Base-by-base conservation (phyloP, 1,140 invertebrate genomes). In the Macrosteles quadrilineatus region DNA sequence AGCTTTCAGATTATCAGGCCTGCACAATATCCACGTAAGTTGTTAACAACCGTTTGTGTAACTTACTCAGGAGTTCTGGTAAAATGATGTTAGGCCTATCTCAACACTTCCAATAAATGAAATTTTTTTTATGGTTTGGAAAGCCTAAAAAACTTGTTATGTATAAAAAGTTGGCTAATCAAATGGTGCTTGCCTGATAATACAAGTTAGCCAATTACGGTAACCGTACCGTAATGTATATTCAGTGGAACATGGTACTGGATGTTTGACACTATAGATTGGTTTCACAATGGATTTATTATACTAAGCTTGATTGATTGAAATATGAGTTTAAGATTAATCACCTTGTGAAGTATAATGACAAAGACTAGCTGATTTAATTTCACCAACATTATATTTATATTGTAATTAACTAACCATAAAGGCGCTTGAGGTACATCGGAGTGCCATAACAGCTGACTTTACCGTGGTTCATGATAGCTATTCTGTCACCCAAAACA, bases 401-500 rank as follows among this genome's bases (percentile, higher is more conserved):
- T 17, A 11, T 19, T 11, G 47, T 11, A 85, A 78, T 87, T 88
- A 36, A 64, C 53, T 73, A 83, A 87, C 94, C 94, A 76, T 93
- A 92, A 73, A 89, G 87, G 73, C 91, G 92, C 79, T 97, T 97
- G 47, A 97, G 82, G 76, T 92, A 95, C 74, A 96, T 87, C 23
- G 94, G 87, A 0, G 92, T 90, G 29, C 94, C 95, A 81, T 87
- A 89, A 77, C 94, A 95, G 75, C 89, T 87, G 1, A 97, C 79
- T 67, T 85, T 81, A 1, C 95, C 96, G 57, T 90, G 85, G 55
- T 93, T 87, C 86, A 98, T 91, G 64, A 98, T 97, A 1, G 94
- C 93, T 72, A 98, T 94, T 72, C 94, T 85, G 80, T 98, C 95
- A 0, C 95, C 96, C 0, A 98, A 83, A 21, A 93, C 86, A 82